phyloP scores from a whole-genome alignment of 2,113 vertebrate genomes.

The human (Homo sapiens) region GRCh38 chr4:169119501-169120000 shows the following conservation, averaged over 20 bases:
- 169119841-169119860: background rate
- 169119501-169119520: constrained; percentile 36
- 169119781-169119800: constrained; percentile 65
- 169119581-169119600: constrained; percentile 5
- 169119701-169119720: constrained; percentile 66
- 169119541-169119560: background rate
- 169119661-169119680: constrained; percentile 65
- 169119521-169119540: background rate
- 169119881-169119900: background rate
- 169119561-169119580: background rate
- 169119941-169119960: background rate
- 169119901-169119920: background rate
- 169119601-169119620: background rate
- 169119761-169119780: constrained; percentile 61
- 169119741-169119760: constrained; percentile 49
- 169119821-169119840: constrained; percentile 46
- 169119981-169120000: background rate
- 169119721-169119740: constrained; percentile 61
- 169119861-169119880: background rate
- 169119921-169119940: background rate
- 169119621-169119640: constrained; percentile 34
- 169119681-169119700: constrained; percentile 64
- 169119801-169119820: constrained; percentile 21
- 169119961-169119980: background rate
- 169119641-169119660: constrained; percentile 56